Conservation (phyloP, 2,113 vertebrate genomes). For the Erythrolamprus reginae region DNA sequence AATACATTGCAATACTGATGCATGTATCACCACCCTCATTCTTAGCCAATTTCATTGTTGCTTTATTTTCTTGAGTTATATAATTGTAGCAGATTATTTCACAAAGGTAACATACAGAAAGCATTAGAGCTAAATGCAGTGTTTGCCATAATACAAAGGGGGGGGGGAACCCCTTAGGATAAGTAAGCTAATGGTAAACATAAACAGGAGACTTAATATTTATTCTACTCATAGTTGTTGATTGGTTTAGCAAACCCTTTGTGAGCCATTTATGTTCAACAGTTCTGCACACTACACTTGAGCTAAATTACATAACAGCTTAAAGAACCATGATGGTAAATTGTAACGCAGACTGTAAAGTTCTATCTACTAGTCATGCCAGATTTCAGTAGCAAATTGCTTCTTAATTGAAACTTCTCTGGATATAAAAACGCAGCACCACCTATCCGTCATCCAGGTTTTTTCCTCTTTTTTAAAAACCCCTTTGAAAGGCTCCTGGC, state of each 20-base stretch:
- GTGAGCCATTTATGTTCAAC: slow-evolving; percentile 45
- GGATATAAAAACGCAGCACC: slow-evolving; percentile 39
- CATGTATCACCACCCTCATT: slow-evolving; percentile 29
- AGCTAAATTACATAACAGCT: slow-evolving; percentile 59
- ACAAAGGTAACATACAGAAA: slow-evolving; percentile 41
- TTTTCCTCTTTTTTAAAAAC: slow-evolving; percentile 22
- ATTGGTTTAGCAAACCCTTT: slow-evolving; percentile 62
- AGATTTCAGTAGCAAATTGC: slow-evolving; percentile 60
- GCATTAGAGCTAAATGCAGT: slow-evolving; percentile 36
- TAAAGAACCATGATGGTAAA: slow-evolving; percentile 39
- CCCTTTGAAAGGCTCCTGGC: slow-evolving; percentile 40
- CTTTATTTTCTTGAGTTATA: slow-evolving; percentile 41
- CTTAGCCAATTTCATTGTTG: slow-evolving; percentile 18
- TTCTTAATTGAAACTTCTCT: slow-evolving; percentile 60
- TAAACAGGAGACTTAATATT: slow-evolving; percentile 61
- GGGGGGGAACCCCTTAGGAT: slow-evolving; percentile 60
- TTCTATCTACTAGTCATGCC: slow-evolving; percentile 45
- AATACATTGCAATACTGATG: slow-evolving; percentile 5
- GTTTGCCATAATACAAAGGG: slow-evolving; percentile 41
- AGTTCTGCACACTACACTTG: slow-evolving; percentile 42
- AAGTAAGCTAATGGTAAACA: slow-evolving; percentile 63
- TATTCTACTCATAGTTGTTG: slow-evolving; percentile 52
- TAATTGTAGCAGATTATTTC: slow-evolving; percentile 51
- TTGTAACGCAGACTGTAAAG: slow-evolving; percentile 47
- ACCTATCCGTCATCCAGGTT: slow-evolving; percentile 30